Base-by-base conservation (phyloP, 2,797 vertebrate species). In the Diceros bicornis region DNA sequence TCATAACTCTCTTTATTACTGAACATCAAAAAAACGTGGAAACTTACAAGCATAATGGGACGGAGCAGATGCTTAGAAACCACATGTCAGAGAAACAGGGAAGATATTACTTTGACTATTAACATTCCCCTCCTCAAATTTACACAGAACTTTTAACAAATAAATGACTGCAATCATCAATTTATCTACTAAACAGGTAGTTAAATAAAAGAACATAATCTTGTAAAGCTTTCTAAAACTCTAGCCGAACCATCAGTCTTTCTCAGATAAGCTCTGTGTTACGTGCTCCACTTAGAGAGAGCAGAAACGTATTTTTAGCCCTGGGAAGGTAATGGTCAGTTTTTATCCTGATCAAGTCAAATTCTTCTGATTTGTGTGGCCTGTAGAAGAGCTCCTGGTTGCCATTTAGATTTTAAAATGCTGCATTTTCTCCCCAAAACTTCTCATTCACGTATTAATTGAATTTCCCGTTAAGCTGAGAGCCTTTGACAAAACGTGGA, bases 151-250 rank as follows among this genome's bases (percentile, higher is more conserved):
- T 88, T 81, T 52, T 10, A 84, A 86, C 47, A 91, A 69, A 37
- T 68, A 77, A 86, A 68, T 74, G 4, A 93, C 92, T 75, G 52
- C 5, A 61, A 59, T 81, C 32, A 72, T 88, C 62, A 85, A 64
- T 81, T 90, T 91, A 92, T 64, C 71, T 84, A 71, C 77, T 66
- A 69, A 92, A 78, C 69, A 79, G 16, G 29, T 44, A 62, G 11
- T 75, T 82, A 92, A 84, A 64, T 21, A 84, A 91, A 96, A 84
- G 17, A 84, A 93, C 7, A 27, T 55, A 66, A 57, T 95, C 34
- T 71, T 27, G 23, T 25, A 89, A 93, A 82, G 57, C 16, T 83
- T 96, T 97, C 55, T 84, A 89, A 89, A 69, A 92, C n/a, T 21
- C 23, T n/a, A 74, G 44, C 9, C 0, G 20, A 92, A 86, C 14